Evolutionary conservation across 2,113 vertebrate species (phyloP), one percentile per base, ranked within the genome.

Genomic region (Poeciliopsis occidentalis): DNA sequence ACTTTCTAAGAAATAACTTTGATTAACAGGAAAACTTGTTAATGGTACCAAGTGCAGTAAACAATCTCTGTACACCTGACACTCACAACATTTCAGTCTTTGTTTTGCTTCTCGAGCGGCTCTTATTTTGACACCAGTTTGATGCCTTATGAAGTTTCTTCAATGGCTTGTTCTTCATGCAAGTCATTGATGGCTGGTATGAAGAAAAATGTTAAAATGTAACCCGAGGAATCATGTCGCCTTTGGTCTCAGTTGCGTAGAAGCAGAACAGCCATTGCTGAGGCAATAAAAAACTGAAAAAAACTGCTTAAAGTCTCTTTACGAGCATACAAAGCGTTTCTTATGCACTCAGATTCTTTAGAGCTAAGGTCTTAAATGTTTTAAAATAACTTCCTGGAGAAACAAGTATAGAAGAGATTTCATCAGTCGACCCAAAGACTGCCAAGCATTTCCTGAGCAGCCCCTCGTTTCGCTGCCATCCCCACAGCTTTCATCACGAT

Each of bases 141-240:
- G 29, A 39, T 37, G 8, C 31, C 65, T 76, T 89, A 81, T 85
- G 69, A 90, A 69, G 85, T 80, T 85, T 76, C 73, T 67, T 76
- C 78, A 65, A 39, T 29, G 60, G 34, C 34, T 37, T 8, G 10
- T 37, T 34, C 32, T 34, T 34, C 8, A 10, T 34, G 7, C 8
- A 8, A 8, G 32, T 6, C 62, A 41, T 60, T 73, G 63, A 75
- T 75, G 76, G 81, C 75, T 82, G 62, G 71, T 83, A 71, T 72
- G 44, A 69, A 72, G 65, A 63, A 65, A 82, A 85, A 72, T 71
- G 41, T 64, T 8, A 0, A 82, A 81, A 78, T 81, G 62, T 64
- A 29, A 71, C 73, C 51, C 32, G 29, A 64, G 66, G 67, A 85
- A 57, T 64, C 15, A 27, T 22, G 24, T 67, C 26, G 70, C 37